Conservation (phyloP, 2,113 vertebrate species). For the Podiceps cristatus region DNA sequence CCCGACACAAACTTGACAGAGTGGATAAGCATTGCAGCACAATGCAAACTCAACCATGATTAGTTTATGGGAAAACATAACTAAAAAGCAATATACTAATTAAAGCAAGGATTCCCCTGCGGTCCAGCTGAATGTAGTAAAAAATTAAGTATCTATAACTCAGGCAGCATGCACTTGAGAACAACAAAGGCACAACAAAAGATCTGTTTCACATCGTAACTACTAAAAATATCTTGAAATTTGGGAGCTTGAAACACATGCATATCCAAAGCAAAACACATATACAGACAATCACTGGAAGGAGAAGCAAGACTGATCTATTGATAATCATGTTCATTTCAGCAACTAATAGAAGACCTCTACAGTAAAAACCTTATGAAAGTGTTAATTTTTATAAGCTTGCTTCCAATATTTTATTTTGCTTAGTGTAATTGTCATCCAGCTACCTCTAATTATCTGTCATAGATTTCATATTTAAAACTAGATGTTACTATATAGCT, state of each 20-base stretch:
- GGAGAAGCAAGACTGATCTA: not conserved
- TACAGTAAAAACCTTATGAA: not conserved
- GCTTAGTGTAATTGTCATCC: not conserved
- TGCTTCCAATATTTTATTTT: not conserved
- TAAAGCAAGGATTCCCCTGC: not conserved
- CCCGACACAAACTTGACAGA: not conserved
- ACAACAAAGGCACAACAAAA: not conserved
- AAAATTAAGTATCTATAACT: not conserved
- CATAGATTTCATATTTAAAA: not conserved
- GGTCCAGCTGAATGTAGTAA: conserved; percentile 1
- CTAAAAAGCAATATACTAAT: conserved; percentile 27
- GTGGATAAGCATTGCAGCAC: not conserved
- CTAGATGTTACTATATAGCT: not conserved
- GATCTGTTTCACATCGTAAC: not conserved
- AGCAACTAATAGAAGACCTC: not conserved
- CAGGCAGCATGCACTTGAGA: not conserved
- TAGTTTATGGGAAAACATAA: not conserved
- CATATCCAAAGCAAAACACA: not conserved
- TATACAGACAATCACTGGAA: not conserved
- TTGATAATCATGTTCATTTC: not conserved
- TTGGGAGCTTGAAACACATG: not conserved
- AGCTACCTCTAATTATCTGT: not conserved
- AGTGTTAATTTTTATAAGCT: not conserved
- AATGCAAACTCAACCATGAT: not conserved
- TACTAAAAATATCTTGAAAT: not conserved